phyloP scores from a whole-genome alignment of 1,140 invertebrate species.

The Caenorhabditis remanei region DNA sequence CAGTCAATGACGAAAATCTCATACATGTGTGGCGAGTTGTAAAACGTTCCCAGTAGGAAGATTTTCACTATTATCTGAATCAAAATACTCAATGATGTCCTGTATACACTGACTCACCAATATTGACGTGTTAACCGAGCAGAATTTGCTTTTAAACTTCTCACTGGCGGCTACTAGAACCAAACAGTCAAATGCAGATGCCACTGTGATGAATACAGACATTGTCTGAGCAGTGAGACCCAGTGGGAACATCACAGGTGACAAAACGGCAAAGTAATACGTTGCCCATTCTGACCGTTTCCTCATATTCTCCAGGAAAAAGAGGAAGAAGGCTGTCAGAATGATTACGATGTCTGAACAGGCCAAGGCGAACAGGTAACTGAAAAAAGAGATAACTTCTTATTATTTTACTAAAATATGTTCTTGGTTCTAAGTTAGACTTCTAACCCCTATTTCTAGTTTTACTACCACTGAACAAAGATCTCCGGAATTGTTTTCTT shows the following conservation, averaged over 20 bases:
- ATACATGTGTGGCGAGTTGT: conserved; percentile 73
- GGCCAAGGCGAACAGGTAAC: conserved; percentile 66
- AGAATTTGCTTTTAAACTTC: conserved; percentile 66
- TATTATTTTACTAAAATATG: no score
- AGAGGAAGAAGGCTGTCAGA: conserved; percentile 67
- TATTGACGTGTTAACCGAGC: conserved; percentile 66
- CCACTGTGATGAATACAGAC: conserved; percentile 71
- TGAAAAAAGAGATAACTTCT: no score
- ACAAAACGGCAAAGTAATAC: conserved; percentile 64
- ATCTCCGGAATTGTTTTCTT: neutral
- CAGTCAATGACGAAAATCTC: conserved; percentile 73
- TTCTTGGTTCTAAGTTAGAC: no score
- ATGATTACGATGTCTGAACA: conserved; percentile 67
- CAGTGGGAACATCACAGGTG: conserved; percentile 71
- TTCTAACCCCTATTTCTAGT: no score
- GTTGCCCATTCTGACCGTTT: conserved; percentile 63
- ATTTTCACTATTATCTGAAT: conserved; percentile 68
- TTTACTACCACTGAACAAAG: no score
- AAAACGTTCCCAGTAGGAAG: conserved; percentile 65
- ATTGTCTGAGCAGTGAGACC: conserved; percentile 72
- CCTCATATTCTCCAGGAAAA: conserved; percentile 69
- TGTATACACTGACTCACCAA: conserved; percentile 48
- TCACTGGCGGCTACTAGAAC: conserved; percentile 66
- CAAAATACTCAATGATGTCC: neutral
- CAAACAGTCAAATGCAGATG: conserved; percentile 71